Evolutionary conservation across 1,140 invertebrate genomes (phyloP), one percentile per base, ranked within the genome.

Genomic region (Dysdera silvatica): DNA sequence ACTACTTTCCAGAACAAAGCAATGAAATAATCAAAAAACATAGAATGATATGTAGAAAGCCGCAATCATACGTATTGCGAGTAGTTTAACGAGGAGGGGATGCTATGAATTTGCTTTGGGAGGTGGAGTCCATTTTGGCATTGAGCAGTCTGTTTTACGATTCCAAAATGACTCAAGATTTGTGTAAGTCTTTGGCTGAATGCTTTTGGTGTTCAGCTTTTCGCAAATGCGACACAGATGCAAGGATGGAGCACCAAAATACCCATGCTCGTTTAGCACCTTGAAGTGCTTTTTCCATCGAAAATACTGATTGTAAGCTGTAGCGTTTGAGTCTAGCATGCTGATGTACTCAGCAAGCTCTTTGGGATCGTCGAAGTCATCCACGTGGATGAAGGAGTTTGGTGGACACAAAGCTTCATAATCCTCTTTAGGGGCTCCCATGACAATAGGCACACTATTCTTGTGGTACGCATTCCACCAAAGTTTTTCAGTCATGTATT

Each of bases 181-280:
- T 0, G 74, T 49, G 57, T 84, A 84, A 16, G 80, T 70, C 68
- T 83, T 84, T n/a, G 59, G 52, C 2, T 52, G 57, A 28, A 66
- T 69, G 18, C 77, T 70, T 20, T 67, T 67, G 14, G 77, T 70
- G 47, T 74, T 74, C 10, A 74, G 61, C 26, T 71, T 71, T 51
- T 74, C 72, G 26, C 73, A 74, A 3, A 74, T 61, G 8, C 68
- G 68, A 48, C 73, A 74, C 40, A 73, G 59, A 53, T 74, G 73
- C 49, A 65, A 56, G 10, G 68, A 68, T 1, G 72, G 68, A 2
- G 80, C 80, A 2, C 81, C 79, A 71, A 86, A 86, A 70, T 86
- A 86, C 0, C 84, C 85, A 71, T 87, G 85, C 71, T 87, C 84
- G 57, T 74, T 74, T 0, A 68, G n/a, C 2, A 74, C 69, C 16